phyloP scores from a whole-genome alignment of 2,113 vertebrate species.

The Oreochromis spilurus region DNA sequence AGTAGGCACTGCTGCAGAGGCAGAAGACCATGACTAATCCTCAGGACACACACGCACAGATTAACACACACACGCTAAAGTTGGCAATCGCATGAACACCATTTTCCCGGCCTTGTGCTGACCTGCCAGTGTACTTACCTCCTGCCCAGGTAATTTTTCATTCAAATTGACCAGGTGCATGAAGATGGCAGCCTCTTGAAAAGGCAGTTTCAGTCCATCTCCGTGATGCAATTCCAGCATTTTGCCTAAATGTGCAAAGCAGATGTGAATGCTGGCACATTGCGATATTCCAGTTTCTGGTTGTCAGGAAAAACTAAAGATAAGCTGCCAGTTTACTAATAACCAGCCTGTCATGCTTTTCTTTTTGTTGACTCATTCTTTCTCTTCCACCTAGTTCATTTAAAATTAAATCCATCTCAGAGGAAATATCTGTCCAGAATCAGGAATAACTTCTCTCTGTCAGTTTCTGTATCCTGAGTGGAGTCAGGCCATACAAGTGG shows the following conservation, averaged over 20 bases:
- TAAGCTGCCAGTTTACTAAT: not conserved
- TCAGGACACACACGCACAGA: constrained; percentile 31
- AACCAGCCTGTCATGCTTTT: not conserved
- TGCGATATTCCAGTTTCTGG: not conserved
- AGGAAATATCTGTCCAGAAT: not conserved
- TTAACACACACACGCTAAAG: constrained; percentile 21
- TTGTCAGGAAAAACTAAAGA: not conserved
- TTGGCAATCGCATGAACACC: constrained; percentile 50
- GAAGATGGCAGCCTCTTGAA: constrained; percentile 60
- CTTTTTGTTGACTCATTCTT: not conserved
- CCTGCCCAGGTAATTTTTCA: constrained; percentile 65
- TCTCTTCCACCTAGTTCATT: not conserved
- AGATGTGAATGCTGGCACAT: constrained; percentile 17
- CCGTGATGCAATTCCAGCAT: constrained; percentile 26
- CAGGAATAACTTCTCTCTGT: not conserved
- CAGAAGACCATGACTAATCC: constrained; percentile 67
- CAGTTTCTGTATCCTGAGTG: not conserved
- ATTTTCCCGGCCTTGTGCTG: constrained; percentile 53
- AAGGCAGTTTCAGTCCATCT: constrained; percentile 38
- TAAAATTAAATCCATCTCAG: not conserved
- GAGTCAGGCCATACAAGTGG: not conserved
- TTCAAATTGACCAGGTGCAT: constrained; percentile 69
- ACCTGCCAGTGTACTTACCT: constrained; percentile 63
- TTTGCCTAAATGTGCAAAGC: constrained; percentile 13
- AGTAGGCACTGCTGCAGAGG: constrained; percentile 55